phyloP scores from a whole-genome alignment of 2,888 invertebrate genomes.

The Xanthostigma xanthostigma region DNA sequence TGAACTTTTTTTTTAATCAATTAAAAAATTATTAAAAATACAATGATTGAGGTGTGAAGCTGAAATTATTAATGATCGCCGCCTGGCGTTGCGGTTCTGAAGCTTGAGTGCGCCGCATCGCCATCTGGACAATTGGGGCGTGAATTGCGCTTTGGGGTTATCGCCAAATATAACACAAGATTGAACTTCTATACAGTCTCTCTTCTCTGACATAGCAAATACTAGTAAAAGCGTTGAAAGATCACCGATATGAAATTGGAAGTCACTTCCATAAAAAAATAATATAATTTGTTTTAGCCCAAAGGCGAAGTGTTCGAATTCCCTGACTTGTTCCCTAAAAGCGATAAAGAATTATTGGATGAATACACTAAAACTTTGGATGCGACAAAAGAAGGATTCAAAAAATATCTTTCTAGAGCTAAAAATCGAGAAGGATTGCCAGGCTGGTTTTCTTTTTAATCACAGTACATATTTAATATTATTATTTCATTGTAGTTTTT shows the following conservation, averaged over 20 bases:
- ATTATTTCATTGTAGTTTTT: not conserved
- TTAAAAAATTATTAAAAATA: no score
- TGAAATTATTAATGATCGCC: no score
- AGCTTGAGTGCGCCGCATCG: no score
- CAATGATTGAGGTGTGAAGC: no score
- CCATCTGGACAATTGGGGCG: no score
- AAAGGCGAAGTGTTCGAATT: conserved; percentile 56
- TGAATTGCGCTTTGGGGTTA: no score
- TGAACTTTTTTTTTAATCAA: no score
- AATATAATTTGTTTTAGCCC: conserved; percentile 37
- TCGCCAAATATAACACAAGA: no score
- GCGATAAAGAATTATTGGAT: conserved; percentile 35
- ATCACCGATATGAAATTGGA: not conserved
- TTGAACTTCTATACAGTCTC: no score
- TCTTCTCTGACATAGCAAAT: no score
- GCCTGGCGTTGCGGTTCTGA: no score
- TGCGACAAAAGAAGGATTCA: conserved; percentile 43
- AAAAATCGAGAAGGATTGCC: conserved; percentile 56
- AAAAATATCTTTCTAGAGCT: conserved; percentile 43
- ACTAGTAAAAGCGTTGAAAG: no score
- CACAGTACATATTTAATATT: conserved; percentile 4
- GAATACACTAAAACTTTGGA: conserved; percentile 44
- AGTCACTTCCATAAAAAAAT: not conserved
- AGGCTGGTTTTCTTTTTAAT: conserved; percentile 62
- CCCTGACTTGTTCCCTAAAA: conserved; percentile 52